Evolutionary conservation across 1,140 invertebrate species (phyloP).

Genomic region (Oedothorax gibbosus): DNA sequence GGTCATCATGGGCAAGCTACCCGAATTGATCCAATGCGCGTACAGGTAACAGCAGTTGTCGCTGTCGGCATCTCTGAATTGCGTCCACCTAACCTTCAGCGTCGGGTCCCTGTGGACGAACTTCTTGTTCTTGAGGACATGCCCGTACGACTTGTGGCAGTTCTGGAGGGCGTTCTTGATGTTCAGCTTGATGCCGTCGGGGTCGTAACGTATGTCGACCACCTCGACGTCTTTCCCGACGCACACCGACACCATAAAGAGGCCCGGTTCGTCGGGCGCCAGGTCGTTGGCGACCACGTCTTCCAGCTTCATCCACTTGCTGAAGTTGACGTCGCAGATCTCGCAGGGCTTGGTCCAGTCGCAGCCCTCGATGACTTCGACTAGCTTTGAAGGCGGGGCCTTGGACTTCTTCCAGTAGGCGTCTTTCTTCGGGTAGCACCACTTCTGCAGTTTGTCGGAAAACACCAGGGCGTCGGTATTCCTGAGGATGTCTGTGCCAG

Average conservation of each 20-base stretch:
- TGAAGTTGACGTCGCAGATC: constrained; percentile 9
- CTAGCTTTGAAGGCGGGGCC: neutral
- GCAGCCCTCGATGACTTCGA: constrained; percentile 24
- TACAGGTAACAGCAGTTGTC: constrained; percentile 35
- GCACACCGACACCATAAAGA: neutral
- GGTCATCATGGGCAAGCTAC: neutral
- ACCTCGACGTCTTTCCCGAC: constrained; percentile 17
- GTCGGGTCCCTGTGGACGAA: neutral
- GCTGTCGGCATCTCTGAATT: neutral
- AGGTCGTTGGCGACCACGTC: constrained; percentile 14
- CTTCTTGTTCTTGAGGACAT: constrained; percentile 19
- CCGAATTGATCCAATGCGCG: constrained; percentile 48
- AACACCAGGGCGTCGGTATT: constrained; percentile 9
- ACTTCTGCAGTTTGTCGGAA: constrained; percentile 31
- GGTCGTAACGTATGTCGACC: neutral
- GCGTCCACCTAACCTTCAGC: constrained; percentile 17
- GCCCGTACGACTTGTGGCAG: neutral
- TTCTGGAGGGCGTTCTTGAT: neutral
- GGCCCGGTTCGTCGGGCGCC: neutral
- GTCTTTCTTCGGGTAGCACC: constrained; percentile 48
- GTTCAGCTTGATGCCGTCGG: neutral
- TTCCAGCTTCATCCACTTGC: constrained; percentile 1
- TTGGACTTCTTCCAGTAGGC: constrained; percentile 31
- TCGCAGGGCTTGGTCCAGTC: constrained; percentile 16
- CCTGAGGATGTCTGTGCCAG: neutral